A percentile compares a stretch with the other conserved stretches of the same genome.
phyloP scores from a whole-genome alignment of 2,797 vertebrate species.

The Petrocephalus sullivani region DNA sequence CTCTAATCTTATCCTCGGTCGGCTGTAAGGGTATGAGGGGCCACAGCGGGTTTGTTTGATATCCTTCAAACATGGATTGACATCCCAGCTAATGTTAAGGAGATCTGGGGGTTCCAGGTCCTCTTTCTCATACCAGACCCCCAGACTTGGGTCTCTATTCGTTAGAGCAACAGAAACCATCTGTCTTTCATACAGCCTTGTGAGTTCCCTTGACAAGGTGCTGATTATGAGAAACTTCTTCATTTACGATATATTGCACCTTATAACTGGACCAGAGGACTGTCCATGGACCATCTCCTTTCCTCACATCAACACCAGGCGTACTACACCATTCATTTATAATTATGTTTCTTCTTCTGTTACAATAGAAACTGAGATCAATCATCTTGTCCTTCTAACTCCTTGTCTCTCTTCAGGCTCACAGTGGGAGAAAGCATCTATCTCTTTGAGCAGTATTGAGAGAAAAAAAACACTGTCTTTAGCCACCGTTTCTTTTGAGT shows the following conservation, averaged over 20 bases:
- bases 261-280: background rate
- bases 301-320: background rate
- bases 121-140: background rate
- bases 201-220: background rate
- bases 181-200: background rate
- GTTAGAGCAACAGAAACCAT: background rate
- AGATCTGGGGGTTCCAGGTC: background rate
- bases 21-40: background rate
- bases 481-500: background rate
- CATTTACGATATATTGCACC: background rate
- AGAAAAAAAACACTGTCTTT: background rate
- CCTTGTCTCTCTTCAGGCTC: conserved; percentile 11
- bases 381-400: conserved; percentile 25
- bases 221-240: background rate
- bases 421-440: conserved; percentile 21
- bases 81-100: background rate
- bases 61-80: background rate
- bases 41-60: background rate
- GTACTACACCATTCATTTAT: conserved; percentile 26
- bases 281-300: background rate
- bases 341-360: conserved; percentile 41
- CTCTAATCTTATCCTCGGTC: background rate
- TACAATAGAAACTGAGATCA: conserved; percentile 43
- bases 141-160: background rate
- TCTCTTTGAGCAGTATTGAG: background rate